Conservation (phyloP, 2,888 invertebrate species). For the Lasioglossum oenotherae region DNA sequence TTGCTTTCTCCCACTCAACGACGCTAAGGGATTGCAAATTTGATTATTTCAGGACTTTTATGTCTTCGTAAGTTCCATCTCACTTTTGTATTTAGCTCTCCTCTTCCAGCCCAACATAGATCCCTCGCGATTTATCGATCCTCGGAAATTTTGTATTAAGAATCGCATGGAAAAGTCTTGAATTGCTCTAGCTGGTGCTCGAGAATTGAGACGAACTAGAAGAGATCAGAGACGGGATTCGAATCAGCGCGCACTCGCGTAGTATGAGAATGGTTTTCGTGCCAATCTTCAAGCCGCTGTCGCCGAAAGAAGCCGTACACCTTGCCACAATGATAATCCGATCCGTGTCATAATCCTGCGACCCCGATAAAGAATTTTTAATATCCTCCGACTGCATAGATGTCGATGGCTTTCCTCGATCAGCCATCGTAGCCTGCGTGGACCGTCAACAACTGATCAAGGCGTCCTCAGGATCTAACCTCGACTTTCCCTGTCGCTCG, state of each 20-base stretch:
- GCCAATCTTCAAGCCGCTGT: conserved; percentile 72
- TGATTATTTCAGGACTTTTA: background rate
- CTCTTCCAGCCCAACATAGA: background rate
- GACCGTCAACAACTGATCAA: background rate
- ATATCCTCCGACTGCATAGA: background rate
- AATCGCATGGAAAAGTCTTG: background rate
- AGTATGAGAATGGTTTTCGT: conserved; percentile 78
- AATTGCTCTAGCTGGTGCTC: background rate
- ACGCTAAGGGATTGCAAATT: conserved; percentile 11
- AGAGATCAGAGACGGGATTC: conserved; percentile 47
- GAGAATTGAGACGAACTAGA: conserved; percentile 21
- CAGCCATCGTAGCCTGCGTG: background rate
- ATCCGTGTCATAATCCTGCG: conserved; percentile 40
- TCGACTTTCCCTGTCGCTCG: background rate
- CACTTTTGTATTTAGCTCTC: background rate
- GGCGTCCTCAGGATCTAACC: conserved; percentile 49
- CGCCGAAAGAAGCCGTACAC: conserved; percentile 67
- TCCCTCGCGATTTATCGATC: background rate
- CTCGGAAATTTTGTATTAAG: background rate
- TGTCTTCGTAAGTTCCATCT: background rate
- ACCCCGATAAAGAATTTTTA: background rate
- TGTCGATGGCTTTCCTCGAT: background rate
- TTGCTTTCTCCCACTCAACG: conserved; percentile 23
- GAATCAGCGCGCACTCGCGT: conserved; percentile 71
- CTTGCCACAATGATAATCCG: conserved; percentile 76